Evolutionary conservation across 2,797 vertebrate genomes (phyloP), one percentile per base, ranked within the genome.

Genomic region (Poecilia velifera): DNA sequence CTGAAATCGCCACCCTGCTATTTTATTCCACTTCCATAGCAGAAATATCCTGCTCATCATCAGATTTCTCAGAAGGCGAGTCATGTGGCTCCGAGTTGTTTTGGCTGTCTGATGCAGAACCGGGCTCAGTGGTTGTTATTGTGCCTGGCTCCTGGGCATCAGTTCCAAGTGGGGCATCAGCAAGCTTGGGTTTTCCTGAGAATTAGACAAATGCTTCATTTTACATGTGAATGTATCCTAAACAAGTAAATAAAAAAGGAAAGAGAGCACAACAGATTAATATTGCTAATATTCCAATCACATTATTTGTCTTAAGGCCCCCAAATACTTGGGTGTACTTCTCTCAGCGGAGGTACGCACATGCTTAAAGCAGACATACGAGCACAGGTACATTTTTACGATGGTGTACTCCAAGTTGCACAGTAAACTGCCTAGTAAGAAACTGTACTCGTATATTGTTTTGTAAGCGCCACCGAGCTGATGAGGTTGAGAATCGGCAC

Each of bases 21-120:
- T 83, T 93, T 96, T 96, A 99, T 94, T 99, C 96, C 84, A 97
- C 93, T 90, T 97, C 96, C 95, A 96, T 95, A 86, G 96, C 91
- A 84, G 97, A 96, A 81, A 95, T 91, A 82, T 97, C 96, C 53
- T 96, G 96, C 93, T 97, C 97, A 51, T 64, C 93, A 2, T 95
- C 94, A 3, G 92, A 87, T 84, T 94, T 95, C 83, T 95, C 95
- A 0, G 87, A 76, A 47, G 90, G 83, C 72, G 78, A 80, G 68
- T 93, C 94, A 86, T 88, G 88, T 31, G 88, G 88, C 77, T 93
- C 85, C 1, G 79, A 87, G 47, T 78, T 86, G 85, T 83, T 88
- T 25, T 91, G 86, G 64, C 81, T 89, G 7, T 94, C 93, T 59
- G 88, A 84, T 8, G 77, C 79, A 77, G 88, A 88, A 85, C 66